phyloP scores from a whole-genome alignment of 2,113 vertebrate genomes.

The Ibidorhyncha struthersii region DNA sequence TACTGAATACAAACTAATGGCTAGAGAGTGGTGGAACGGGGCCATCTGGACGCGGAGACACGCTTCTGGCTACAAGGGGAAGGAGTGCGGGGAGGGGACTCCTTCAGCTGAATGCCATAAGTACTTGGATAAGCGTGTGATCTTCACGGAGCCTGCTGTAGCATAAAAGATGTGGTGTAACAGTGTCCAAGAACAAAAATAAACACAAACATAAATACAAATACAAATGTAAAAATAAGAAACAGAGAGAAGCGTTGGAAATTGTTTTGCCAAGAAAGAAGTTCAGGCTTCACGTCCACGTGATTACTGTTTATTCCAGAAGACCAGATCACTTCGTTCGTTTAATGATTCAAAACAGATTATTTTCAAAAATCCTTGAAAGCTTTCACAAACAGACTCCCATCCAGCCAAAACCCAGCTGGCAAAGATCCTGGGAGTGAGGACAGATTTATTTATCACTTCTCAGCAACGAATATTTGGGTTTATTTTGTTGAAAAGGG shows the following conservation, averaged over 20 bases:
- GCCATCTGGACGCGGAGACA: slow-evolving; percentile 25
- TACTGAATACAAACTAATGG: slow-evolving; percentile 46
- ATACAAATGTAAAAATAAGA: not conserved
- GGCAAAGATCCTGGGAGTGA: slow-evolving; percentile 30
- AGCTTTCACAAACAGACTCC: slow-evolving; percentile 43
- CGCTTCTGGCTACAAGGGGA: not conserved
- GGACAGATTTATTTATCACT: slow-evolving; percentile 46
- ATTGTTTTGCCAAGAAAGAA: not conserved
- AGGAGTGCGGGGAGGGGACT: not conserved
- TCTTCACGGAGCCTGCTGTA: not conserved
- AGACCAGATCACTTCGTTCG: not conserved
- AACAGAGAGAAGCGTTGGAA: not conserved
- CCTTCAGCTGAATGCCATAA: not conserved
- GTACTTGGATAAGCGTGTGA: not conserved
- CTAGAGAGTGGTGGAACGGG: slow-evolving; percentile 17
- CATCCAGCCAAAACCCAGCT: slow-evolving; percentile 30
- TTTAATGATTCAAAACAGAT: slow-evolving; percentile 19
- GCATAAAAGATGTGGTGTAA: not conserved
- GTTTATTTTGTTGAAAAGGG: slow-evolving; percentile 4
- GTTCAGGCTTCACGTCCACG: not conserved
- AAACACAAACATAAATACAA: not conserved
- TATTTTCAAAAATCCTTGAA: slow-evolving; percentile 34
- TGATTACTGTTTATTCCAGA: not conserved
- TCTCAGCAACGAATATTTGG: not conserved
- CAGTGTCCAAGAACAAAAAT: not conserved